phyloP scores from a whole-genome alignment of 2,113 vertebrate species.

The Saguinus midas region DNA sequence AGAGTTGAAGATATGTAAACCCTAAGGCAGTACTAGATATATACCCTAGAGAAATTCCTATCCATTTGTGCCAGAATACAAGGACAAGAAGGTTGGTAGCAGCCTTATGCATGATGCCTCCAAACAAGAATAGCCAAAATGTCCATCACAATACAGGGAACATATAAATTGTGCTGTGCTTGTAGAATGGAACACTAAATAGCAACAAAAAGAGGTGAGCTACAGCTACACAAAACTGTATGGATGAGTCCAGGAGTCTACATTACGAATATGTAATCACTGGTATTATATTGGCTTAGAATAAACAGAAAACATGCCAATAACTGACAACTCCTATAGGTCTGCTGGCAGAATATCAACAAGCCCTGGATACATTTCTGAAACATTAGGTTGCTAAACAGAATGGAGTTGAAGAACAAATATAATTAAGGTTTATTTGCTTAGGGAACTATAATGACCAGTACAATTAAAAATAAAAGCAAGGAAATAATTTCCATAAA shows the following conservation, averaged over 20 bases:
- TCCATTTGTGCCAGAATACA: neutral
- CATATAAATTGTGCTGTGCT: neutral
- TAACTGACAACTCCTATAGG: neutral
- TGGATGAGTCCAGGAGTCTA: neutral
- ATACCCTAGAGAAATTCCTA: neutral
- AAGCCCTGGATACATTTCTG: neutral
- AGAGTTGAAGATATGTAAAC: neutral
- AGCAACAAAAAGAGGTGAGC: neutral
- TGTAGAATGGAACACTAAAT: neutral
- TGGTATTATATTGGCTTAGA: neutral
- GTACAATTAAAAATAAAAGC: neutral
- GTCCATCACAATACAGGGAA: neutral
- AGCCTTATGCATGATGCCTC: neutral
- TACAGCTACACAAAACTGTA: neutral
- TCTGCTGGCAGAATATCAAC: neutral
- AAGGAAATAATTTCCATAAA: neutral
- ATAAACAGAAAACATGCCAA: neutral
- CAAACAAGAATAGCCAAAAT: neutral
- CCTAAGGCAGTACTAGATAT: neutral
- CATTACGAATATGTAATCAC: neutral
- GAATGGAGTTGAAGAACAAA: neutral
- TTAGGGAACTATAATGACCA: neutral
- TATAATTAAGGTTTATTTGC: neutral
- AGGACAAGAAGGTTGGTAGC: neutral
- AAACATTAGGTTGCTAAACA: neutral